These are phyloP conservation scores for Ophiothrix spiculata DNA, from an alignment of 35 echinoderm and acorn worm species.

Conservation along the genomic window DNA sequence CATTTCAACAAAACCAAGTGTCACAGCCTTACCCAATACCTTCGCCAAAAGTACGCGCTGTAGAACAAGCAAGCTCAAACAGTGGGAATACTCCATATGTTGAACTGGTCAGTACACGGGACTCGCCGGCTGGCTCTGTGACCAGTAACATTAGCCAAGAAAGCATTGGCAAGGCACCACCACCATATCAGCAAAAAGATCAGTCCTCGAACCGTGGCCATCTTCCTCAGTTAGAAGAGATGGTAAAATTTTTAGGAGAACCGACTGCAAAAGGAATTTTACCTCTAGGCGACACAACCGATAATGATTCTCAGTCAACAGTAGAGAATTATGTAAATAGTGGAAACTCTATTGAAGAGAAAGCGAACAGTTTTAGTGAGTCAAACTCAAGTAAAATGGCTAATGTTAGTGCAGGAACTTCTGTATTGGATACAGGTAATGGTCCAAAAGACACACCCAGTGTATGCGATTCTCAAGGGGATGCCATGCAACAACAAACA, in stretches of 20 bases:
- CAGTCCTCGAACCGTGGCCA: slow-evolving; percentile 44
- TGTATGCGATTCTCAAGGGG: no score
- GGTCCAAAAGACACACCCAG: no score
- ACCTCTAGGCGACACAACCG: slow-evolving; percentile 19
- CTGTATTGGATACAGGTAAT: no score
- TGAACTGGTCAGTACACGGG: slow-evolving; percentile 61
- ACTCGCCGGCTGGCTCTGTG: slow-evolving; percentile 12
- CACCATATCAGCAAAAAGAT: slow-evolving; percentile 11
- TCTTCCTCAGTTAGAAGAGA: slow-evolving; percentile 79
- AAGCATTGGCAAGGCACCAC: slow-evolving; percentile 1
- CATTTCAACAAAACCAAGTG: slow-evolving; percentile 1
- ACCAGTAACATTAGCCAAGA: not conserved
- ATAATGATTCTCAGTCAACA: slow-evolving; percentile 23
- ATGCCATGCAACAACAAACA: no score
- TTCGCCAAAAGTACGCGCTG: slow-evolving; percentile 58
- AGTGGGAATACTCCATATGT: slow-evolving; percentile 40
- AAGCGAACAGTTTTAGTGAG: not conserved
- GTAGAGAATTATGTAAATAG: not conserved
- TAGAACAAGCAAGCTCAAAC: slow-evolving; percentile 31
- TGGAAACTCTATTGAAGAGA: slow-evolving; percentile 5
- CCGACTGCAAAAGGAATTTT: slow-evolving; percentile 38
- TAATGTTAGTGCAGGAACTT: no score
- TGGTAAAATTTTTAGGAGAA: slow-evolving; percentile 79
- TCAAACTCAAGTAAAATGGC: not conserved
- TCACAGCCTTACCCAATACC: slow-evolving; percentile 36